Percentiles rank a stretch among this genome's conserved stretches.
Conservation (phyloP, 2,797 vertebrate species). For the Poeciliopsis presidionis region DNA sequence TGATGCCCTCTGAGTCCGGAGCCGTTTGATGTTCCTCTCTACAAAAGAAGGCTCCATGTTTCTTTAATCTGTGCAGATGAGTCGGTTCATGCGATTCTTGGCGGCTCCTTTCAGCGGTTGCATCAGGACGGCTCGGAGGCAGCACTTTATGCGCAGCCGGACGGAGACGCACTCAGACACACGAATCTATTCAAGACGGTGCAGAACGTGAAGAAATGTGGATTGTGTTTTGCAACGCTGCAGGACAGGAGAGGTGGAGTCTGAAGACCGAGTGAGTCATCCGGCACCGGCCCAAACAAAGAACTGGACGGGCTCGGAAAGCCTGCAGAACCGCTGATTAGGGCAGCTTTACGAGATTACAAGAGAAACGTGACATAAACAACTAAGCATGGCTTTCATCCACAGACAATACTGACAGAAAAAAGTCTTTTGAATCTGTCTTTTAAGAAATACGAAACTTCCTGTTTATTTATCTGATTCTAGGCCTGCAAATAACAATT, state of each 20-base stretch:
- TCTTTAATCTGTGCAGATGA: slow-evolving; percentile 7
- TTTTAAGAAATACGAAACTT: background rate
- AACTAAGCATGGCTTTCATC: background rate
- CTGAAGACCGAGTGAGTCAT: background rate
- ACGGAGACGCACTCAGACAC: slow-evolving; percentile 23
- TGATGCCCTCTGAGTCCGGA: background rate
- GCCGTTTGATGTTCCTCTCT: slow-evolving; percentile 5
- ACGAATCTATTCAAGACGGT: background rate
- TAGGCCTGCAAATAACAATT: background rate
- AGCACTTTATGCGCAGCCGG: slow-evolving; percentile 28
- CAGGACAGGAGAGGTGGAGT: slow-evolving; percentile 6
- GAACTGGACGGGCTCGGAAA: background rate
- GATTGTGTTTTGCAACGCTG: background rate
- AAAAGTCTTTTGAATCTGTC: background rate
- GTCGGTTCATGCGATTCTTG: background rate
- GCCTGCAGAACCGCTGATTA: background rate
- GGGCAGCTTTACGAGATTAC: background rate
- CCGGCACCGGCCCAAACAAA: background rate
- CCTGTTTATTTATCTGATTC: background rate
- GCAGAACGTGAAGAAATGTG: background rate
- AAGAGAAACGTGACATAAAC: background rate
- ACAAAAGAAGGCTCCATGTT: background rate
- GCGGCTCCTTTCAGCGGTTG: slow-evolving; percentile 26
- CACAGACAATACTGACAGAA: background rate
- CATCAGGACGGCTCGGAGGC: slow-evolving; percentile 48